Evolutionary conservation across 1,140 invertebrate genomes (phyloP), one percentile per base, ranked within the genome.

Genomic region (Lepidurus arcticus): DNA sequence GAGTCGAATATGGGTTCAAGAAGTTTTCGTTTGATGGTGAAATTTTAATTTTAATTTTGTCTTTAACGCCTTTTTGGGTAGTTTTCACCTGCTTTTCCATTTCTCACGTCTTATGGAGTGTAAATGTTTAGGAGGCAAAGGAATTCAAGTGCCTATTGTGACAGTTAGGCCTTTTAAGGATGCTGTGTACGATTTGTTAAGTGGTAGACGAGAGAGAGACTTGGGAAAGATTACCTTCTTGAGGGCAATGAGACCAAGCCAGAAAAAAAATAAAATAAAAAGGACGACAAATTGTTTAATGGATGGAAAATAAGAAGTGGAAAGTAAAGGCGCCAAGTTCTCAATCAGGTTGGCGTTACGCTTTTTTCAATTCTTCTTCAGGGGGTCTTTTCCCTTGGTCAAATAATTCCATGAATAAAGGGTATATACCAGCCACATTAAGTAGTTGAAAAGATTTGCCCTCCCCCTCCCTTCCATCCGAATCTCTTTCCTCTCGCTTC

Each of bases 321-420:
- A 65, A 65, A 65, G 53, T 9, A 21, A 65, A 65, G 53, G 53
- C 53, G 53, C 53, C 53, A 65, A 65, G 53, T 65, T 65, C 53
- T 65, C 53, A 65, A 65, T 65, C 53, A 65, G 53, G 53, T 16
- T 65, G 53, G 53, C 53, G 53, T 65, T 65, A 65, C 53, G 53
- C 53, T 65, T 65, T 65, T 65, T 65, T 65, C 53, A 9, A 65
- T n/a, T 65, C 9, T 21, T 65, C 21, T 65, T 65, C 53, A 65
- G 53, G 8, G 8, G 8, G 16, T 4, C 13, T 65, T 65, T 65
- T 16, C 16, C 21, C 21, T 9, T 65, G 21, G 9, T 65, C n/a
- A 65, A 65, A 65, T 65, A 65, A 65, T 65, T 65, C 53, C 53
- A 65, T 65, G 13, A 65, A 65, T 7, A 21, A 13, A 65, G 21